Evolutionary conservation across 2,888 invertebrate species (phyloP).

Genomic region (Drosophila greeni): DNA sequence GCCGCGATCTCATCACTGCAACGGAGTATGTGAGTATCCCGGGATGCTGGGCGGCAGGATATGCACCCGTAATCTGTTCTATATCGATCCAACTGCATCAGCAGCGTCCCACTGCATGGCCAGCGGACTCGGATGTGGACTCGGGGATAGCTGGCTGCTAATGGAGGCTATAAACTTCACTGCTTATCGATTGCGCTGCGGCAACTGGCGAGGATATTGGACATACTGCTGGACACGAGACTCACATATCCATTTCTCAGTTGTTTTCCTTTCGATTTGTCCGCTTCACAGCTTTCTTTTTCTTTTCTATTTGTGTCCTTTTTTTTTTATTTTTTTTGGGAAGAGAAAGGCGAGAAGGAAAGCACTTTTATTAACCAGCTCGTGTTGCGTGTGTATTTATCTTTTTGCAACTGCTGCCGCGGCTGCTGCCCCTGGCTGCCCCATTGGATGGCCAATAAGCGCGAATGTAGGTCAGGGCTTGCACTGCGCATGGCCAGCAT

Average conservation of each 20-base stretch:
- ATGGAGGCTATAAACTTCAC: constrained; percentile 6
- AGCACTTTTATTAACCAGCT: constrained; percentile 46
- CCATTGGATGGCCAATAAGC: constrained; percentile 69
- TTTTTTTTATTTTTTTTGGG: constrained; percentile 26
- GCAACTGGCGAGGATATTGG: constrained; percentile 4
- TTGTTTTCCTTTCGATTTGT: neutral
- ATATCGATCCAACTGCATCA: constrained; percentile 44
- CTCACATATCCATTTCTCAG: constrained; percentile 13
- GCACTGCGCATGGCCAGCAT: constrained; percentile 63
- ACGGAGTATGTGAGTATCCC: constrained; percentile 24
- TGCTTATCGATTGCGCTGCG: constrained; percentile 31
- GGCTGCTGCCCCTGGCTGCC: constrained; percentile 43
- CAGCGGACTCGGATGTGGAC: constrained; percentile 4
- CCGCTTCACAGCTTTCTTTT: constrained; percentile 6
- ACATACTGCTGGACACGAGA: constrained; percentile 16
- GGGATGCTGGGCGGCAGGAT: constrained; percentile 53
- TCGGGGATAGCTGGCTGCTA: constrained; percentile 2
- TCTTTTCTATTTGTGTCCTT: constrained; percentile 22
- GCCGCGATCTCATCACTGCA: constrained; percentile 77
- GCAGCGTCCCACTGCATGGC: constrained; percentile 32
- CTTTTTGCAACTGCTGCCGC: constrained; percentile 43
- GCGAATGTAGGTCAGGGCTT: constrained; percentile 67
- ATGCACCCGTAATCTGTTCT: constrained; percentile 54
- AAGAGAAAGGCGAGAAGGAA: constrained; percentile 19
- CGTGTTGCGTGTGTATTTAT: constrained; percentile 43